phyloP scores from a whole-genome alignment of 2,113 vertebrate species.

The Gulo gulo region DNA sequence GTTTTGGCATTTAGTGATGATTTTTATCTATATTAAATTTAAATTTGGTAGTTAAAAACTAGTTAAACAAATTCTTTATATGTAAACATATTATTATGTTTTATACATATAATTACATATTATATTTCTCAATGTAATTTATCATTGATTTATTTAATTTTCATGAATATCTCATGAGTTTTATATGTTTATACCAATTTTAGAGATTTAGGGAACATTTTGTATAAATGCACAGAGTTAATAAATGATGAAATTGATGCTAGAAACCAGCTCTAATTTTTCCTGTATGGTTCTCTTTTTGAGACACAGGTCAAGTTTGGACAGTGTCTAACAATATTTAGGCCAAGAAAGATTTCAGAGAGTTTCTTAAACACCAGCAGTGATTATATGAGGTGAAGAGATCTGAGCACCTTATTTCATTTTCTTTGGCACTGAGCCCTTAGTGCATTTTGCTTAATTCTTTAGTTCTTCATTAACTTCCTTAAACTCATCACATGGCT shows the following conservation, averaged over 20 bases:
- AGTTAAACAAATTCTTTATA: not conserved
- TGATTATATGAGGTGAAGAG: not conserved
- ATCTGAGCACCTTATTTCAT: not conserved
- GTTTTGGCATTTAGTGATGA: not conserved
- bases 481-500: not conserved
- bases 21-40: not conserved
- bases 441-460: not conserved
- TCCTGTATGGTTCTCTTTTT: not conserved
- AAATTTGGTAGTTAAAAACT: not conserved
- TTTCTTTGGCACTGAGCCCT: not conserved
- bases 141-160: not conserved
- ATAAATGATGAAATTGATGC: not conserved
- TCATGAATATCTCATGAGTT: not conserved
- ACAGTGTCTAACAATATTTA: not conserved
- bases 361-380: not conserved
- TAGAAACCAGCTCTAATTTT: not conserved
- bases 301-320: not conserved
- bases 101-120: not conserved
- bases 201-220: not conserved
- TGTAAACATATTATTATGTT: not conserved
- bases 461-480: not conserved
- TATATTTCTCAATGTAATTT: not conserved
- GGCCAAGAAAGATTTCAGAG: not conserved
- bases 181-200: not conserved
- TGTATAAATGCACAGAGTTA: not conserved